Percentiles rank a stretch among this genome's conserved stretches.
Evolutionary conservation across 2,113 vertebrate species (phyloP).

Genomic region (Pachycephala philippinensis): DNA sequence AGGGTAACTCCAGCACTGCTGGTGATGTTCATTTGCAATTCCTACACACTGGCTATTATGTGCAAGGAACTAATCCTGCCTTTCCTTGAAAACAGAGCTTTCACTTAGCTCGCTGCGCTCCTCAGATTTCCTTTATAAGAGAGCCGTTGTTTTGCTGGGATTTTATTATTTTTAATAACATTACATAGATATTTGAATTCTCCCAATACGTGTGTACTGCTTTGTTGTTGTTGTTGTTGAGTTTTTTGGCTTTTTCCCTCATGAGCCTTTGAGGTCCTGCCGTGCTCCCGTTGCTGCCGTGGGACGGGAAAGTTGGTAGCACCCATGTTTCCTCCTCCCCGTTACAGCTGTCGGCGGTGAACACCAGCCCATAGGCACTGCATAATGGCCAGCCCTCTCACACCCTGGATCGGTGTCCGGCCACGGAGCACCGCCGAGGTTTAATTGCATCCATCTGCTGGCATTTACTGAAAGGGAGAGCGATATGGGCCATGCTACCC

Average conservation of each 20-base stretch:
- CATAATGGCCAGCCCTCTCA: neutral
- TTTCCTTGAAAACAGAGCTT: constrained; percentile 52
- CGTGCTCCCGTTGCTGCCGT: neutral
- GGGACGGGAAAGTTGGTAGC: neutral
- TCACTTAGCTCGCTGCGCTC: neutral
- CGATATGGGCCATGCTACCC: neutral
- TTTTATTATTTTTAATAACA: constrained; percentile 52
- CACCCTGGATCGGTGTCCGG: neutral
- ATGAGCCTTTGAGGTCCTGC: neutral
- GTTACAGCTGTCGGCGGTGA: neutral
- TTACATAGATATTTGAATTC: neutral
- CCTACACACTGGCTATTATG: constrained; percentile 51
- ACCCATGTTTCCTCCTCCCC: neutral
- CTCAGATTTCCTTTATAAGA: constrained; percentile 48
- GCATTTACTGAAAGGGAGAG: neutral
- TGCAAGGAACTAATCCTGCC: constrained; percentile 38
- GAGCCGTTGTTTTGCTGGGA: neutral
- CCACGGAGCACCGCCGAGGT: neutral
- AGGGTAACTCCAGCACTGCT: neutral
- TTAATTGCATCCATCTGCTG: constrained; percentile 11
- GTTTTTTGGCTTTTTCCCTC: neutral
- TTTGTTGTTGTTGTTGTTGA: neutral
- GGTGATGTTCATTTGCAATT: constrained; percentile 57
- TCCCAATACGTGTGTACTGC: neutral
- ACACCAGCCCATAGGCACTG: neutral